Conservation (phyloP, 1,140 invertebrate genomes). For the Apis cerana region DNA sequence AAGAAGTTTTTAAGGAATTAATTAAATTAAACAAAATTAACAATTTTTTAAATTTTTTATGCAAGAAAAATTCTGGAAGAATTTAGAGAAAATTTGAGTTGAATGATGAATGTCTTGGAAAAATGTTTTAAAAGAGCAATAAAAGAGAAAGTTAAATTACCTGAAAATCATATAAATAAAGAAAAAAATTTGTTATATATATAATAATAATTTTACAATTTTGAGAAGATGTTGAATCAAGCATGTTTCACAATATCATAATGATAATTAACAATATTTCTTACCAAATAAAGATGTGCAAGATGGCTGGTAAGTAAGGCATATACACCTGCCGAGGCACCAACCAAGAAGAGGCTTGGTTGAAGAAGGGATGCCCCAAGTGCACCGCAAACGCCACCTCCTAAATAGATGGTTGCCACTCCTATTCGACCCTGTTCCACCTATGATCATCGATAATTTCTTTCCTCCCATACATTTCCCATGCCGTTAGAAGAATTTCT, state of each 20-base stretch:
- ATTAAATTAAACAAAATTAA: too few relatives aligned
- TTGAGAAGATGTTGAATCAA: not conserved
- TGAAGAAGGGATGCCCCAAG: slow-evolving; percentile 91
- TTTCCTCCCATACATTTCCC: not conserved
- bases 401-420: slow-evolving; percentile 86
- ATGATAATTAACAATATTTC: not conserved
- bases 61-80: too few relatives aligned
- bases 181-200: too few relatives aligned
- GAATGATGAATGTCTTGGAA: too few relatives aligned
- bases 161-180: too few relatives aligned
- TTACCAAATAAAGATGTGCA: slow-evolving; percentile 92
- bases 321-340: slow-evolving; percentile 97
- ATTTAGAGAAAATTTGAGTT: too few relatives aligned
- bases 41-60: too few relatives aligned
- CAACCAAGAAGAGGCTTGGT: slow-evolving; percentile 89
- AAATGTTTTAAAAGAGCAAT: too few relatives aligned
- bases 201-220: too few relatives aligned
- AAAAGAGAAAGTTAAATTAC: too few relatives aligned
- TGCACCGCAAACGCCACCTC: slow-evolving; percentile 87
- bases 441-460: slow-evolving; percentile 79
- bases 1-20: too few relatives aligned
- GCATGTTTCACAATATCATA: not conserved
- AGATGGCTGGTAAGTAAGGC: slow-evolving; percentile 95
- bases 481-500: not conserved
- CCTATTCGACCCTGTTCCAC: slow-evolving; percentile 91